A percentile compares a stretch with the other conserved stretches of the same genome.
phyloP scores from a whole-genome alignment of 1,140 invertebrate genomes.

The Macrobrachium nipponense region DNA sequence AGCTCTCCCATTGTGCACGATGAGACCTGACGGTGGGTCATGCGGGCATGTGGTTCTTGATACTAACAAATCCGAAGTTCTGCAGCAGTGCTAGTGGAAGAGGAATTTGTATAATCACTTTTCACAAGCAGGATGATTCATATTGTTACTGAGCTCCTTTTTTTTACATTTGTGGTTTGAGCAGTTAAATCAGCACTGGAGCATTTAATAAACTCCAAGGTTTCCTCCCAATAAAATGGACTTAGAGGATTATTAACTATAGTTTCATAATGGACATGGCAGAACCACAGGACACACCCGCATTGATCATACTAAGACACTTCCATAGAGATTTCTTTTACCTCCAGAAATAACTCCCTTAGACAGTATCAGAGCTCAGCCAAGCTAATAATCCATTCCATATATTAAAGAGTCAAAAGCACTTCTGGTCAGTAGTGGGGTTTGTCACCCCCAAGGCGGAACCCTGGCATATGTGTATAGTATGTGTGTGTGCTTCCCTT shows the following conservation, averaged over 20 bases:
- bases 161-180: constrained; percentile 53
- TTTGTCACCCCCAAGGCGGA: constrained; percentile 33
- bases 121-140: constrained; percentile 25
- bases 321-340: constrained; percentile 58
- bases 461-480: constrained; percentile 19
- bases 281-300: constrained; percentile 42
- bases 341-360: constrained; percentile 50
- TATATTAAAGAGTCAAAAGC: constrained; percentile 57
- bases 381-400: constrained; percentile 48
- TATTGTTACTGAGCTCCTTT: constrained; percentile 37
- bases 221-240: constrained; percentile 39
- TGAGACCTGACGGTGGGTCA: constrained; percentile 27
- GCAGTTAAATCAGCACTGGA: constrained; percentile 46
- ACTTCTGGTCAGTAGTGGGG: constrained; percentile 56
- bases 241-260: constrained; percentile 39
- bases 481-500: constrained; percentile 43
- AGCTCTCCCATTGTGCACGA: constrained; percentile 44
- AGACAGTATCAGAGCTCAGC: constrained; percentile 52
- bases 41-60: constrained; percentile 40
- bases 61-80: constrained; percentile 31
- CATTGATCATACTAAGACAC: constrained; percentile 55
- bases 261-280: constrained; percentile 45
- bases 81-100: constrained; percentile 45
- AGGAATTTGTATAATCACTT: constrained; percentile 35
- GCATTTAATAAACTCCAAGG: constrained; percentile 27